phyloP scores from a whole-genome alignment of 2,888 invertebrate genomes.

The Phorcus lineatus region DNA sequence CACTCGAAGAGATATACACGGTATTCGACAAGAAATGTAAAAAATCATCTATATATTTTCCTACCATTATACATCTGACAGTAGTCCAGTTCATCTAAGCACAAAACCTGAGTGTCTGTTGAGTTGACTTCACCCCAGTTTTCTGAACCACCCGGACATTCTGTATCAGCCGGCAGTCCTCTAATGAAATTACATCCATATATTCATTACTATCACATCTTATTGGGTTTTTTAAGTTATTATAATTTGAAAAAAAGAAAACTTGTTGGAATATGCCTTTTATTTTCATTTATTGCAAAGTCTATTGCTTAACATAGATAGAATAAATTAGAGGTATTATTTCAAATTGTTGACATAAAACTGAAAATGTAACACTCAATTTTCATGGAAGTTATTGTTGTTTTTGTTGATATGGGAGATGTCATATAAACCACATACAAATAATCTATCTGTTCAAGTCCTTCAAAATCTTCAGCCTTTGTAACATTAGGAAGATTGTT shows the following conservation, averaged over 20 bases:
- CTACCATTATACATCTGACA: conserved; percentile 53
- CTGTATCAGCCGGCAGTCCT: conserved; percentile 41
- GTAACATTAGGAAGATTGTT: conserved; percentile 42
- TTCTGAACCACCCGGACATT: conserved; percentile 55
- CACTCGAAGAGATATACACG: too few species aligned
- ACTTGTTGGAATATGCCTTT: too few species aligned
- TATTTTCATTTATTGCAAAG: too few species aligned
- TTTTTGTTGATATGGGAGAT: too few species aligned
- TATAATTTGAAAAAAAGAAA: too few species aligned
- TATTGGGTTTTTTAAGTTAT: too few species aligned
- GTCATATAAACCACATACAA: conserved; percentile 47
- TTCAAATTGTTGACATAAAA: not conserved
- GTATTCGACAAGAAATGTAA: too few species aligned
- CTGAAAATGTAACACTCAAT: too few species aligned
- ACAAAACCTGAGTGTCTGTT: conserved; percentile 36
- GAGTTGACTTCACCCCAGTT: conserved; percentile 44
- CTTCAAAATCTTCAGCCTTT: conserved; percentile 43
- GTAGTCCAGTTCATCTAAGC: conserved; percentile 47
- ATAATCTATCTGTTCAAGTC: conserved; percentile 43
- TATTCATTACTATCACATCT: too few species aligned
- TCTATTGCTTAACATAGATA: too few species aligned
- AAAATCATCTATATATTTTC: not conserved
- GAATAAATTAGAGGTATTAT: not conserved
- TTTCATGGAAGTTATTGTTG: too few species aligned
- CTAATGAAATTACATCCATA: conserved; percentile 36